Conservation (phyloP, 2,888 invertebrate genomes). For the Leucania comma region DNA sequence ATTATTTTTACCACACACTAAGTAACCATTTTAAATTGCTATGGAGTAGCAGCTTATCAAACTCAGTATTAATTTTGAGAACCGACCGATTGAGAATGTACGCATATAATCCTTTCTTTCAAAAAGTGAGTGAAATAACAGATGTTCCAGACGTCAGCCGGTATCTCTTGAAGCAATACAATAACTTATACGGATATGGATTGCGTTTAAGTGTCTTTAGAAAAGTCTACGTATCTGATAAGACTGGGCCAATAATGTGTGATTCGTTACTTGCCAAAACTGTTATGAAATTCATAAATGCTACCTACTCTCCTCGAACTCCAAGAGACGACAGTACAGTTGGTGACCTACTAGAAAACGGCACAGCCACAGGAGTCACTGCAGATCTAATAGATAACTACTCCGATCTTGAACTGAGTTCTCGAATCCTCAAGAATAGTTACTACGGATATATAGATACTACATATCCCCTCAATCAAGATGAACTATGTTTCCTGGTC, state of each 20-base stretch:
- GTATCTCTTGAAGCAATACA: conserved; percentile 75
- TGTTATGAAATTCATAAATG: conserved; percentile 80
- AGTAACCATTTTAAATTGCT: conserved; percentile 86
- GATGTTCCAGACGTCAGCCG: conserved; percentile 77
- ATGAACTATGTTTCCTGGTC: conserved; percentile 90
- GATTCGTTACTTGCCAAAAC: conserved; percentile 77
- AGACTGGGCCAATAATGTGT: conserved; percentile 77
- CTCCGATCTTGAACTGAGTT: conserved; percentile 89
- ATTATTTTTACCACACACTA: conserved; percentile 82
- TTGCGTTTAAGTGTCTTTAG: conserved; percentile 82
- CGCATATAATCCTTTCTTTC: conserved; percentile 88
- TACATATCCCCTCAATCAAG: conserved; percentile 88
- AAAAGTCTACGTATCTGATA: conserved; percentile 78
- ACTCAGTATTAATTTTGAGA: conserved; percentile 84
- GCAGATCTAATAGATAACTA: conserved; percentile 87
- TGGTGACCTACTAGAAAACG: conserved; percentile 83
- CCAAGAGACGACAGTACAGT: conserved; percentile 85
- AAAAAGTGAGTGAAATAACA: conserved; percentile 82
- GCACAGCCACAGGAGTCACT: conserved; percentile 86
- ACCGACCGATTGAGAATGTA: conserved; percentile 82
- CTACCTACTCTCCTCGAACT: conserved; percentile 79
- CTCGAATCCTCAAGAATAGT: conserved; percentile 87
- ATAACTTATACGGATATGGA: conserved; percentile 79
- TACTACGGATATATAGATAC: conserved; percentile 88
- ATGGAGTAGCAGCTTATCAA: conserved; percentile 89